Percentiles rank a stretch among this genome's conserved stretches.
Conservation (phyloP, 2,113 vertebrate genomes). For the Megaptera novaeangliae region DNA sequence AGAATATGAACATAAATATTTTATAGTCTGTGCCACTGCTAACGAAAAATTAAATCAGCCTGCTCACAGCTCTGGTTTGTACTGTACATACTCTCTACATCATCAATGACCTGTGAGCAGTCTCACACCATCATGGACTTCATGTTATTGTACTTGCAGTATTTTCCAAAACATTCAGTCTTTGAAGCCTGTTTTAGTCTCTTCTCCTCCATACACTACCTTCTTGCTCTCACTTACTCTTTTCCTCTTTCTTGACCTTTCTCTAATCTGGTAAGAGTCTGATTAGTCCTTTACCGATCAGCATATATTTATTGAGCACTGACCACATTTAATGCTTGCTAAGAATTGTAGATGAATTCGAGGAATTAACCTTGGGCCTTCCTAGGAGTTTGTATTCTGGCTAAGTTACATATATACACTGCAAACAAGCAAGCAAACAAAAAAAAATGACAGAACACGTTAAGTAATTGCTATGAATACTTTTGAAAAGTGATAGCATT, state of each 20-base stretch:
- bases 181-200: neutral
- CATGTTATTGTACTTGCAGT: neutral
- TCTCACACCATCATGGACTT: neutral
- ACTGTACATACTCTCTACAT: neutral
- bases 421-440: neutral
- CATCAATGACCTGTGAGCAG: neutral
- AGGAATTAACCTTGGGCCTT: neutral
- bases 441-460: neutral
- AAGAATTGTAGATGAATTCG: neutral
- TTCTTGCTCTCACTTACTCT: neutral
- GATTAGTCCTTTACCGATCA: neutral
- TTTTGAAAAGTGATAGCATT: neutral
- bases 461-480: neutral
- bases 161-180: neutral
- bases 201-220: neutral
- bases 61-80: neutral
- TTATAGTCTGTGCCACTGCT: slow-evolving; percentile 38
- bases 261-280: neutral
- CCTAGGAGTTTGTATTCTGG: neutral
- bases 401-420: neutral
- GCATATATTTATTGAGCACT: neutral
- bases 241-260: neutral
- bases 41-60: slow-evolving; percentile 49
- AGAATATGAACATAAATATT: slow-evolving; percentile 67
- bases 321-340: neutral